A percentile compares a stretch with the other conserved stretches of the same genome.
phyloP scores from a whole-genome alignment of 2,797 vertebrate species.

The Syngnathus rostellatus region DNA sequence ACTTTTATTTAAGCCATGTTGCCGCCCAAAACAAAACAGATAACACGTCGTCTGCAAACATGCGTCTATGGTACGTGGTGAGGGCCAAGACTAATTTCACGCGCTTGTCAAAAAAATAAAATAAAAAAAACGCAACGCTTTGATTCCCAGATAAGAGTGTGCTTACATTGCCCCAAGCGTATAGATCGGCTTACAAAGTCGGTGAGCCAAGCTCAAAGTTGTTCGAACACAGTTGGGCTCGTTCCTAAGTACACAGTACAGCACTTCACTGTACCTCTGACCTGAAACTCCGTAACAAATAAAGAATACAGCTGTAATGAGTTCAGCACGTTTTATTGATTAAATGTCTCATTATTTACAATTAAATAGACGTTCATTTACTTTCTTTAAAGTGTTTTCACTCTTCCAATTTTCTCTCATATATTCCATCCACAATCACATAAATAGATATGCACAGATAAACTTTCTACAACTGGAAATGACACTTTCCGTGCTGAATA shows the following conservation, averaged over 20 bases:
- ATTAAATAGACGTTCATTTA: conserved; percentile 1
- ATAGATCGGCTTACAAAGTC: neutral
- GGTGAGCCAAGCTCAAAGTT: neutral
- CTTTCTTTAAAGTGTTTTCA: neutral
- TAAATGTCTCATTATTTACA: conserved; percentile 35
- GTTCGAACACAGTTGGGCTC: neutral
- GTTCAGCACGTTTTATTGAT: conserved; percentile 21
- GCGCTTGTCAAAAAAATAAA: neutral
- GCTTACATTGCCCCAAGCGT: too few species aligned
- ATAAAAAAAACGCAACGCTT: neutral
- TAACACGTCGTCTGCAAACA: neutral
- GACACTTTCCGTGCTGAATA: neutral
- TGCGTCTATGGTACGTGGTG: neutral
- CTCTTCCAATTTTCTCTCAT: neutral
- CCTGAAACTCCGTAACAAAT: neutral
- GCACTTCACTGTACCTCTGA: neutral
- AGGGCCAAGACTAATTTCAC: neutral
- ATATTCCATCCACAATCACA: neutral
- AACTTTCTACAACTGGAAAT: neutral
- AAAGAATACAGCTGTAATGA: conserved; percentile 5
- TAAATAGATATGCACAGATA: too few species aligned
- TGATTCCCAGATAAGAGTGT: neutral
- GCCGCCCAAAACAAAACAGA: neutral
- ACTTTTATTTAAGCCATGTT: neutral
- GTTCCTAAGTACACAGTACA: neutral